phyloP scores from a whole-genome alignment of 2,113 vertebrate species.

The Bambusicola thoracicus region DNA sequence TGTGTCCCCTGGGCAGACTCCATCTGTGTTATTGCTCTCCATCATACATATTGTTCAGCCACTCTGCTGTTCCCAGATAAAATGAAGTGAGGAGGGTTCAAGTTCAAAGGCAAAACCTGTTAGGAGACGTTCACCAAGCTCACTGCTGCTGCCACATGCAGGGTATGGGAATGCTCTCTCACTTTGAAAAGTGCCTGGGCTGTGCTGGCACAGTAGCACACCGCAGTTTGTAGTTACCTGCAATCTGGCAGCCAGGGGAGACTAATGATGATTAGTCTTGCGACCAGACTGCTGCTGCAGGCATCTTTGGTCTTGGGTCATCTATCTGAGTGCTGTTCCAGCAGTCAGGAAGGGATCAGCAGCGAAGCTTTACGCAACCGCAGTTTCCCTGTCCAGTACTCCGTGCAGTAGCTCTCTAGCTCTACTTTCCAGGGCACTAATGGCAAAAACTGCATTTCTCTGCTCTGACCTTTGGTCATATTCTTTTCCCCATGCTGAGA shows the following conservation, averaged over 20 bases:
- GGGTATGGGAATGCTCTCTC: not conserved
- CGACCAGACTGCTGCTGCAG: not conserved
- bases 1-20: not conserved
- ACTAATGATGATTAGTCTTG: not conserved
- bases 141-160: not conserved
- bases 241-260: not conserved
- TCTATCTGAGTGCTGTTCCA: not conserved
- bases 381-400: not conserved
- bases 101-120: not conserved
- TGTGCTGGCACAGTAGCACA: not conserved
- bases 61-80: not conserved
- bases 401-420: not conserved
- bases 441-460: conserved; percentile 29
- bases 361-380: not conserved
- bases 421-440: not conserved
- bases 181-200: not conserved
- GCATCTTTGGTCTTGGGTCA: conserved; percentile 2
- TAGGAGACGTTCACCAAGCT: not conserved
- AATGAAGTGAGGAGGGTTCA: not conserved
- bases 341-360: not conserved
- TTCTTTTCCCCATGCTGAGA: not conserved
- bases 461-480: conserved; percentile 22
- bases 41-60: not conserved
- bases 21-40: not conserved
- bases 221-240: conserved; percentile 7